Percentiles rank a stretch among this genome's conserved stretches.
Evolutionary conservation across 2,888 invertebrate species (phyloP).

Genomic region (Eugnorisma glareosa): DNA sequence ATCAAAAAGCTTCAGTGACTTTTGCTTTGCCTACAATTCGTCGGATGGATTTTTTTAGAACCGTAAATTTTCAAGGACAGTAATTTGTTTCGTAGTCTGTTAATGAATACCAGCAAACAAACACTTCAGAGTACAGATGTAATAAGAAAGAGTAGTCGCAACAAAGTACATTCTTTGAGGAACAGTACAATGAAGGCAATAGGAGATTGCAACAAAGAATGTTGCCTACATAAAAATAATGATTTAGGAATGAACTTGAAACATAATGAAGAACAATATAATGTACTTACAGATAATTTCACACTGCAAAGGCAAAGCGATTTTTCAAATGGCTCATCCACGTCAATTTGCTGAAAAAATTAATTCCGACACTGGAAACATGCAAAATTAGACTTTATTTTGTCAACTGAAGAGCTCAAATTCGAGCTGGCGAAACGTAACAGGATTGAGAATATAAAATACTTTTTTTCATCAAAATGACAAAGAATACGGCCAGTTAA

Average conservation of each 20-base stretch:
- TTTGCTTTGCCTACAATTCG: neutral
- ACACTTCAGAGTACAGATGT: neutral
- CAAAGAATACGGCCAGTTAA: slow-evolving; percentile 62
- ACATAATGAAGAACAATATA: slow-evolving; percentile 23
- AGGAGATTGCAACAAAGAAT: neutral
- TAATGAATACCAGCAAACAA: neutral
- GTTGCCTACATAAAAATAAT: neutral
- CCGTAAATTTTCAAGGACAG: neutral
- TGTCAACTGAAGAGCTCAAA: slow-evolving; percentile 1
- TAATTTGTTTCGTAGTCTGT: neutral
- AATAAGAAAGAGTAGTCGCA: neutral
- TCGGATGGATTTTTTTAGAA: neutral
- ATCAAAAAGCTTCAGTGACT: neutral
- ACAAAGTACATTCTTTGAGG: neutral
- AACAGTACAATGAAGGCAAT: neutral
- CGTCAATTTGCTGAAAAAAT: slow-evolving; percentile 52
- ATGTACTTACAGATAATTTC: slow-evolving; percentile 30
- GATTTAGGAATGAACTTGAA: neutral
- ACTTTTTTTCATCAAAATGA: slow-evolving; percentile 58
- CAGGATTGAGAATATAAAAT: slow-evolving; percentile 59
- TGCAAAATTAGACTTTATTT: slow-evolving; percentile 28
- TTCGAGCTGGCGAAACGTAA: slow-evolving; percentile 21
- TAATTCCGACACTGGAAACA: slow-evolving; percentile 1
- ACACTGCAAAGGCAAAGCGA: slow-evolving; percentile 15
- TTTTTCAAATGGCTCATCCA: slow-evolving; percentile 41